phyloP scores from a whole-genome alignment of 37 sponge, comb jelly and placozoan genomes.

The Spongia lamella region DNA sequence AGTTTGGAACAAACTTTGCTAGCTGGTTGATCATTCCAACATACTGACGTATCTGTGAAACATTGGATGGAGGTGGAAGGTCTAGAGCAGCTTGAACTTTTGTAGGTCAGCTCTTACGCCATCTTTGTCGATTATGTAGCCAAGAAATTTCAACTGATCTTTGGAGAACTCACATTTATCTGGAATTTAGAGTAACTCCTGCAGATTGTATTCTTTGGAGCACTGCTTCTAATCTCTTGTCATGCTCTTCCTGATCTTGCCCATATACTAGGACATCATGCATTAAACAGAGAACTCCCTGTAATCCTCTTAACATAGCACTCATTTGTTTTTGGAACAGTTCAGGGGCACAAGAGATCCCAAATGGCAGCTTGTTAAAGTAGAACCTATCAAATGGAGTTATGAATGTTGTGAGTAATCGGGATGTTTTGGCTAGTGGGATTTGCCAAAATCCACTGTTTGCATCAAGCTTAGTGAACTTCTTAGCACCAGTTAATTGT shows the following conservation, averaged over 20 bases:
- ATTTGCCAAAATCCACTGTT: too few relatives aligned
- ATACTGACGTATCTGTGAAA: slow-evolving; percentile 4
- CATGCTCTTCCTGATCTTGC: slow-evolving; percentile 15
- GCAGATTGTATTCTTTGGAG: slow-evolving; percentile 11
- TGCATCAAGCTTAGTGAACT: too few relatives aligned
- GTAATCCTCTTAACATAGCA: background rate
- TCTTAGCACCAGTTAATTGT: too few relatives aligned
- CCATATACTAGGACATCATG: slow-evolving; percentile 23
- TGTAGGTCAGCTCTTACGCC: slow-evolving; percentile 33
- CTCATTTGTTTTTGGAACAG: too few relatives aligned
- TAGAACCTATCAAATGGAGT: too few relatives aligned
- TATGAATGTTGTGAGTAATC: too few relatives aligned
- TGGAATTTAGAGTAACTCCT: slow-evolving; percentile 8
- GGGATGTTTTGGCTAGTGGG: too few relatives aligned
- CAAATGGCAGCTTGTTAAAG: too few relatives aligned
- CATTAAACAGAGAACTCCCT: slow-evolving; percentile 20
- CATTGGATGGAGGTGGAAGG: background rate
- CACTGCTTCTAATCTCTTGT: background rate
- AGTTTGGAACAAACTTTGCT: slow-evolving; percentile 4
- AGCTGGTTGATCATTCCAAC: slow-evolving; percentile 36
- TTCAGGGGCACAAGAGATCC: too few relatives aligned
- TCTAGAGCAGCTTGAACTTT: slow-evolving; percentile 10
- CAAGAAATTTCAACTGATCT: slow-evolving; percentile 15
- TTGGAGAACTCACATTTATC: slow-evolving; percentile 23
- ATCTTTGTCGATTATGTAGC: slow-evolving; percentile 16